These are phyloP conservation scores for Nothobranchius kuhntae DNA, from an alignment of 2,113 vertebrate species.

Conservation along the genomic window DNA sequence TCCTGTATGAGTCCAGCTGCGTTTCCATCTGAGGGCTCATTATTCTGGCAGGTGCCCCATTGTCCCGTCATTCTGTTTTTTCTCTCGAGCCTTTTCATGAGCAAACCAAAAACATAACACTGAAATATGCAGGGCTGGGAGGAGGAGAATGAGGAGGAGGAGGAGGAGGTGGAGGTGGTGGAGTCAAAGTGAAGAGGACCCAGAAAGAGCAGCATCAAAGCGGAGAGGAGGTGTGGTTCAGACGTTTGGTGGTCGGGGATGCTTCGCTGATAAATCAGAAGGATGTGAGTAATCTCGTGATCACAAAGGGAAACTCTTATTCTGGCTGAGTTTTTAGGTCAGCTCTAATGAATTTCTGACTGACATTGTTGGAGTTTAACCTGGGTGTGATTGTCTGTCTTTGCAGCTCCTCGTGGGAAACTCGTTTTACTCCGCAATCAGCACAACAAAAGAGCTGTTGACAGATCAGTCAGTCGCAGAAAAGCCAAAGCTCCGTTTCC, in stretches of 20 bases:
- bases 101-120: conserved; percentile 71
- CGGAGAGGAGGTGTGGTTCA: too few relatives aligned
- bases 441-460: conserved; percentile 59
- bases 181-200: conserved; percentile 52
- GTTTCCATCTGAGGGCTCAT: conserved; percentile 72
- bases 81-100: conserved; percentile 71
- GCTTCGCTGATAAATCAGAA: neutral
- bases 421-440: conserved; percentile 30
- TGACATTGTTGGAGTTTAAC: too few relatives aligned
- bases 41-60: conserved; percentile 79
- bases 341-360: too few relatives aligned
- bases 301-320: too few relatives aligned
- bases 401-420: conserved; percentile 65
- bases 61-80: conserved; percentile 62
- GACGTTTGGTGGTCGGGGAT: too few relatives aligned
- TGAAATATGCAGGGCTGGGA: conserved; percentile 55
- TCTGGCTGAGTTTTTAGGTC: too few relatives aligned
- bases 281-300: neutral
- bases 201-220: conserved; percentile 1
- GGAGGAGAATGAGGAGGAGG: conserved; percentile 9
- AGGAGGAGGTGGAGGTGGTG: conserved; percentile 15
- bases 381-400: conserved; percentile 8
- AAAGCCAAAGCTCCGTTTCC: conserved; percentile 31
- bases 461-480: conserved; percentile 52
- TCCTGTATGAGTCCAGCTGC: conserved; percentile 70